Conservation (phyloP, 2,797 vertebrate genomes). For the Rhinogobio ventralis region DNA sequence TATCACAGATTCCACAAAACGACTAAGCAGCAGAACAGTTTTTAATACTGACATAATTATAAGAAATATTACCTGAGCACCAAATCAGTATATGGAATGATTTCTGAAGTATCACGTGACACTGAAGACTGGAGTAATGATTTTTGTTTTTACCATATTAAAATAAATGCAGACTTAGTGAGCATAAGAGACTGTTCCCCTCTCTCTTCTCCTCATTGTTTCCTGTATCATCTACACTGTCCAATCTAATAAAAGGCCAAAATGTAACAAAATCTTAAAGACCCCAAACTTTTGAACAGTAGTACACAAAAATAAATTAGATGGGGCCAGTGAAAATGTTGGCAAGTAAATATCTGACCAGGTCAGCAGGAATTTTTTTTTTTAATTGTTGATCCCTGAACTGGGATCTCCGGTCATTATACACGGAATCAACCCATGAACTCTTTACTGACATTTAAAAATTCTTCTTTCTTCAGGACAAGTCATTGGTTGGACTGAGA, state of each 20-base stretch:
- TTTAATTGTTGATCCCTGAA: neutral
- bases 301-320: neutral
- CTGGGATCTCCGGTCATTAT: slow-evolving; percentile 59
- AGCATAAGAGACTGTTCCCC: neutral
- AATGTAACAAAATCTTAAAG: neutral
- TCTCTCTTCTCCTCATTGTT: neutral
- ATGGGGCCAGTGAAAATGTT: neutral
- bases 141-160: neutral
- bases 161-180: too few species aligned
- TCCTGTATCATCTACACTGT: neutral
- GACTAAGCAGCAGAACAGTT: neutral
- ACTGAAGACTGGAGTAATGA: neutral
- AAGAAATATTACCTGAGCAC: neutral
- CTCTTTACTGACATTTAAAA: slow-evolving; percentile 54
- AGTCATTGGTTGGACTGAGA: slow-evolving; percentile 71
- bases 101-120: neutral
- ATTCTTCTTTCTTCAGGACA: slow-evolving; percentile 59
- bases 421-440: slow-evolving; percentile 53
- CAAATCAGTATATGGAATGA: neutral
- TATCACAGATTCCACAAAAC: neutral
- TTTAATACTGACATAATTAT: neutral
- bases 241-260: neutral
- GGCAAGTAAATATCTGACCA: slow-evolving; percentile 27
- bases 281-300: neutral
- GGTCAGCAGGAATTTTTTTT: neutral